Base-by-base conservation (phyloP, 2,888 invertebrate species). In the Meiosimyza decipiens region DNA sequence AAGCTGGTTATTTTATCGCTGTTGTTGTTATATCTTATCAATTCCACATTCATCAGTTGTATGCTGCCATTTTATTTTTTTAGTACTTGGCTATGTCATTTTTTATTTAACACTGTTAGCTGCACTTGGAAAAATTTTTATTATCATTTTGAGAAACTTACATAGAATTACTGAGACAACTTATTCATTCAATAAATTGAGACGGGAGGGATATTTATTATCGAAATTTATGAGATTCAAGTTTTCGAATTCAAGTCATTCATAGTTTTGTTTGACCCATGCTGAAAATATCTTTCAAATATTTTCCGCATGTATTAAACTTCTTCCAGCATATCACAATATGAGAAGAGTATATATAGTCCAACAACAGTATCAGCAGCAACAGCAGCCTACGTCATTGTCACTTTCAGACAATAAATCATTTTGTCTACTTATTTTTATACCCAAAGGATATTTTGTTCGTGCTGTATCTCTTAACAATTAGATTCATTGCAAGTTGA, bases 401-500 rank as follows among this genome's bases (percentile, higher is more conserved):
- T 57, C 40, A 40, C 6, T 13, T 15, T 11, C 15, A 22, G 54
- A 67, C 57, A 67, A 64, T 67, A 67, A 67, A 67, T 67, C 67
- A 67, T 67, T 54, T 67, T 67, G 67, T 67, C 57, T 33, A 67
- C 67, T 67, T 67, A 67, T 67, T 55, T 47, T 40, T 67, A 55
- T 55, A 47, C 67, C 49, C 67, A 57, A 67, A 57, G 40, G 55
- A 67, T 55, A 55, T 55, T 55, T 22, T 18, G 18, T 64, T 51
- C 18, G 64, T 51, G 40, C 40, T 9, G 9, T 40, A 40, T 40
- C 40, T 40, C 13, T 28, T 57, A 55, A 40, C 57, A 55, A 67
- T 67, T 67, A 55, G 67, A 67, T 55, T 67, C 67, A 55, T 63
- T 66, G 66, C 55, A 55, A 54, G 54, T 16, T 51, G 18, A 18